Percentiles rank a stretch among this genome's conserved stretches.
These are phyloP conservation scores for Seriola quinqueradiata DNA, from an alignment of 2,113 vertebrate genomes.

Conservation along the genomic window DNA sequence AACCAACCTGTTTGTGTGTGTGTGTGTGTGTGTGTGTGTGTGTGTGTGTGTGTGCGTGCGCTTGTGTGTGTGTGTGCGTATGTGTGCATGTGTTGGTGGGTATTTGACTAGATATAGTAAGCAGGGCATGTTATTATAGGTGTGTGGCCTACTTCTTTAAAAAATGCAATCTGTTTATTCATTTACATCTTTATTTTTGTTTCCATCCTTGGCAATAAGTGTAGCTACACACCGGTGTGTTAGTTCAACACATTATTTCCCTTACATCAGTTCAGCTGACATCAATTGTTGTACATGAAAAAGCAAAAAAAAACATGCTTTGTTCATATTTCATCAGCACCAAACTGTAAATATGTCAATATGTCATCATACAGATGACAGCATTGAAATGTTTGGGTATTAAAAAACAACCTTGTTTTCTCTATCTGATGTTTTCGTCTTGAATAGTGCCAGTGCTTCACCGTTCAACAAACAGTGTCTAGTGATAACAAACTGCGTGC, in stretches of 20 bases:
- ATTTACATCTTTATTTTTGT: not conserved
- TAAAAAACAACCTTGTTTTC: slow-evolving; percentile 14
- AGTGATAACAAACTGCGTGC: slow-evolving; percentile 59
- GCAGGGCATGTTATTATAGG: slow-evolving; percentile 28
- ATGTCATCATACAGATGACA: not conserved
- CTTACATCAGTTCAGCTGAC: not conserved
- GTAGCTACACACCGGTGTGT: too few relatives aligned
- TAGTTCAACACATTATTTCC: not conserved
- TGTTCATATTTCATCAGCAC: not conserved
- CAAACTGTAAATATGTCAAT: not conserved
- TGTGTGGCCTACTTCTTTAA: slow-evolving; percentile 31
- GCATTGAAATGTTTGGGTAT: not conserved
- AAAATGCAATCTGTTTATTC: not conserved
- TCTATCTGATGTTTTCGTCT: slow-evolving; percentile 35
- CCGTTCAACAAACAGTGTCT: slow-evolving; percentile 51
- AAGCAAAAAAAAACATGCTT: not conserved
- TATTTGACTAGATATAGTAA: slow-evolving; percentile 48
- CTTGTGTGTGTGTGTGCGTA: slow-evolving; percentile 40
- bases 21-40: slow-evolving; percentile 38
- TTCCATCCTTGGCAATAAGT: not conserved
- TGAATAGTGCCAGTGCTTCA: slow-evolving; percentile 25
- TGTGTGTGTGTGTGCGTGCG: slow-evolving; percentile 35
- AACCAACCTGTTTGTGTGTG: slow-evolving; percentile 43
- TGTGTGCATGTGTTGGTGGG: slow-evolving; percentile 44
- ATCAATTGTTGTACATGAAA: not conserved